Conservation (phyloP, 1,140 invertebrate genomes). For the Cydia pomonella region DNA sequence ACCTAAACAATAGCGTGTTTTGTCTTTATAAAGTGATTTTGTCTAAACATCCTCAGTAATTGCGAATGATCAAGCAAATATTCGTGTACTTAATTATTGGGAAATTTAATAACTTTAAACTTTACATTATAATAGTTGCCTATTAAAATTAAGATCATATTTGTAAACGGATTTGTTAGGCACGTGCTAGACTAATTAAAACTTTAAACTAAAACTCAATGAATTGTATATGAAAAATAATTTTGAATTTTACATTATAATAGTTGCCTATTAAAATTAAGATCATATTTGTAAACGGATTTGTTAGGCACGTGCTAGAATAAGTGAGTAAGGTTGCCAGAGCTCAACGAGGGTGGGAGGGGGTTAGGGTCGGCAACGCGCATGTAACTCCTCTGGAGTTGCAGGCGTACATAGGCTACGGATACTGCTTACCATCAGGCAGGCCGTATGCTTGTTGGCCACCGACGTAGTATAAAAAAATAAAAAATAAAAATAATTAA, state of each 20-base stretch:
- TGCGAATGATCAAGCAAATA: not conserved
- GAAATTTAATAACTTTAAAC: not conserved
- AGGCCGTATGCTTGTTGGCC: too few species aligned
- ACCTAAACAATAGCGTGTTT: not conserved
- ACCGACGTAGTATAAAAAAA: too few species aligned
- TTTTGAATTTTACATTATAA: constrained; percentile 1
- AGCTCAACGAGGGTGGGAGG: too few species aligned
- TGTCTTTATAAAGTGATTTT: not conserved
- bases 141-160: not conserved
- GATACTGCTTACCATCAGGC: too few species aligned
- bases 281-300: not conserved
- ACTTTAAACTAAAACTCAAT: not conserved
- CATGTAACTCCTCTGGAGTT: too few species aligned
- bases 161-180: not conserved
- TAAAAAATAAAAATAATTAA: too few species aligned
- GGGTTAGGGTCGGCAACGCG: too few species aligned
- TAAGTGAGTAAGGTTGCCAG: too few species aligned
- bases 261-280: not conserved
- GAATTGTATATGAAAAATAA: not conserved
- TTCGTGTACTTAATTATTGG: not conserved
- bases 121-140: not conserved
- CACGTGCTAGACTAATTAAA: not conserved
- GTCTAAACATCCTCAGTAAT: not conserved
- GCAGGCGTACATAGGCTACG: too few species aligned
- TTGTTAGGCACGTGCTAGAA: not conserved